phyloP scores from a whole-genome alignment of 2,113 vertebrate species.

The Gallinago jamesoni region DNA sequence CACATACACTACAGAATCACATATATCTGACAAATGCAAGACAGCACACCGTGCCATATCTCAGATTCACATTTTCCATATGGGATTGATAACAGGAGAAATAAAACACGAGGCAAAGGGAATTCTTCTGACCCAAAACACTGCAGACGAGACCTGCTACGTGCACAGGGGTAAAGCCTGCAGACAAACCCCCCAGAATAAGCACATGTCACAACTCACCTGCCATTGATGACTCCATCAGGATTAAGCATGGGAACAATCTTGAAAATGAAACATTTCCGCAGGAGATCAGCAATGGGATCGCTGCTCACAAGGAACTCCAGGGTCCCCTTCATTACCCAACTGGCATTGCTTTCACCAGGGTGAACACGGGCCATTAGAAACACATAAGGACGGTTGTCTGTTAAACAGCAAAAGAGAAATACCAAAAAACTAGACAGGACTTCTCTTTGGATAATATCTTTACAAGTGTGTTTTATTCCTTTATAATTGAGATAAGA shows the following conservation, averaged over 20 bases:
- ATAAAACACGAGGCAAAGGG: fast-evolving
- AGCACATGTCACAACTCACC: constrained; percentile 72
- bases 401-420: constrained; percentile 61
- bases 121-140: background rate
- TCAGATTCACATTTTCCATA: background rate
- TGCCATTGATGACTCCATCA: constrained; percentile 93
- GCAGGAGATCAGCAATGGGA: constrained; percentile 83
- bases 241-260: constrained; percentile 95
- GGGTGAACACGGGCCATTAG: constrained; percentile 89
- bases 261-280: constrained; percentile 93
- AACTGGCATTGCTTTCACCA: constrained; percentile 92
- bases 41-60: background rate
- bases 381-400: constrained; percentile 83
- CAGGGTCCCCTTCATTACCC: constrained; percentile 94
- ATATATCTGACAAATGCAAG: background rate
- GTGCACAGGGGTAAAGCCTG: background rate
- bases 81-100: background rate
- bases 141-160: fast-evolving
- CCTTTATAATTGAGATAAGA: background rate
- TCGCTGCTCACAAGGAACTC: constrained; percentile 88
- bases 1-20: background rate
- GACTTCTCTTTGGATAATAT: background rate
- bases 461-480: background rate
- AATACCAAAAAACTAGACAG: background rate
- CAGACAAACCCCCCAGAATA: background rate